Percentiles rank a stretch among this genome's conserved stretches.
phyloP scores from a whole-genome alignment of 2,113 vertebrate genomes.

The Dromaius novaehollandiae region DNA sequence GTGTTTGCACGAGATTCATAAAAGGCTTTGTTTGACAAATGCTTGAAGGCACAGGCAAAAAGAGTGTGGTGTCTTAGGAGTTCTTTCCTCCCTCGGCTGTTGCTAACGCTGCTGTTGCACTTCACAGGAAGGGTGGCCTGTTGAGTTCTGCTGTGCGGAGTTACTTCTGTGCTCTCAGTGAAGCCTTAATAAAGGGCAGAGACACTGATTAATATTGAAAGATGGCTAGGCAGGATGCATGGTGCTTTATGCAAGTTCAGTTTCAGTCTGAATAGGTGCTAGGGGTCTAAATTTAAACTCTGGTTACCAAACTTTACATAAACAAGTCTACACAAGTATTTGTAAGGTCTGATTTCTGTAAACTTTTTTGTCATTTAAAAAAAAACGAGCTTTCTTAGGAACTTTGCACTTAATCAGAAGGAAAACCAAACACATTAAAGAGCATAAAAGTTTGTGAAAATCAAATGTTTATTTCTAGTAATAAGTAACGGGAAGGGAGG shows the following conservation, averaged over 20 bases:
- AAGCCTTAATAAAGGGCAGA: background rate
- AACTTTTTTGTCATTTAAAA: background rate
- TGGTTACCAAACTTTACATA: background rate
- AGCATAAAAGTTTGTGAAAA: background rate
- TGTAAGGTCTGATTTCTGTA: background rate
- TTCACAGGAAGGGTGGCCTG: background rate
- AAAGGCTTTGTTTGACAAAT: background rate
- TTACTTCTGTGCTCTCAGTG: background rate
- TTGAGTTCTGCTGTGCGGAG: background rate
- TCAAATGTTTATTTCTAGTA: constrained; percentile 4
- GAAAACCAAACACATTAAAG: background rate
- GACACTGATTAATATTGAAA: background rate
- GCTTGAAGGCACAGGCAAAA: background rate
- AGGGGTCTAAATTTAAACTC: background rate
- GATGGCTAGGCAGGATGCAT: background rate
- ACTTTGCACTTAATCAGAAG: background rate
- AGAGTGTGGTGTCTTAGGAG: background rate
- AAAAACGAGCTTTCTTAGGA: background rate
- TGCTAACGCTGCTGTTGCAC: background rate
- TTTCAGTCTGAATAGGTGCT: background rate
- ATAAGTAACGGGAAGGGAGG: background rate
- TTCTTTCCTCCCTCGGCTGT: background rate
- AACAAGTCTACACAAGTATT: constrained; percentile 25
- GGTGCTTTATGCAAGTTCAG: background rate
- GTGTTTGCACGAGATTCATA: background rate